phyloP scores from a whole-genome alignment of 2,797 vertebrate species.

The Syndactyla subalaris region DNA sequence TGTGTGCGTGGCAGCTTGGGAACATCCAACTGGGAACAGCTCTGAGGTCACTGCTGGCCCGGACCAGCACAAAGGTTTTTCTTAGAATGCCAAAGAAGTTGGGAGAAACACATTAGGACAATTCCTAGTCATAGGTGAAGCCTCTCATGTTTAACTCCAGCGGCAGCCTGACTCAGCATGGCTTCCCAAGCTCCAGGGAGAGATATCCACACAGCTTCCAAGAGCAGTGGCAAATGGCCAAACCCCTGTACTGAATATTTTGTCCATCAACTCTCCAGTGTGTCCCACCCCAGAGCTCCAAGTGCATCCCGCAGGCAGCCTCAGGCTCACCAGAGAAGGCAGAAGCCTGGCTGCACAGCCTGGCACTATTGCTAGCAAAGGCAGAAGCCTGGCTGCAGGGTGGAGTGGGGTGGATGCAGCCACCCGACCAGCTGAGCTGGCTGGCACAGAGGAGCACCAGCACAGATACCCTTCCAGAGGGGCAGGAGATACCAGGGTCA shows the following conservation, averaged over 20 bases:
- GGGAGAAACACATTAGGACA: background rate
- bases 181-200: background rate
- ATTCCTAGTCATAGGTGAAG: background rate
- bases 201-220: background rate
- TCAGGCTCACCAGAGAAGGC: background rate
- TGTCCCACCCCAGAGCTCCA: background rate
- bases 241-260: background rate
- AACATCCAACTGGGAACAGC: background rate
- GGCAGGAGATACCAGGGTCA: background rate
- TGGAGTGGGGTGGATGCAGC: background rate
- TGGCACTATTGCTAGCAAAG: background rate
- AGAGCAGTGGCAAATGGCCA: background rate
- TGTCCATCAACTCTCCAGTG: fast-evolving
- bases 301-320: background rate
- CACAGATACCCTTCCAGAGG: background rate
- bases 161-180: background rate
- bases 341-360: background rate
- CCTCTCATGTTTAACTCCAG: background rate
- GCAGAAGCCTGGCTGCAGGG: background rate
- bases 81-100: background rate
- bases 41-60: fast-evolving
- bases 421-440: background rate
- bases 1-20: background rate
- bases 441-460: background rate
- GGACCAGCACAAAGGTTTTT: background rate